Conservation (phyloP, 2,797 vertebrate genomes). For the Macrochelys suwanniensis region DNA sequence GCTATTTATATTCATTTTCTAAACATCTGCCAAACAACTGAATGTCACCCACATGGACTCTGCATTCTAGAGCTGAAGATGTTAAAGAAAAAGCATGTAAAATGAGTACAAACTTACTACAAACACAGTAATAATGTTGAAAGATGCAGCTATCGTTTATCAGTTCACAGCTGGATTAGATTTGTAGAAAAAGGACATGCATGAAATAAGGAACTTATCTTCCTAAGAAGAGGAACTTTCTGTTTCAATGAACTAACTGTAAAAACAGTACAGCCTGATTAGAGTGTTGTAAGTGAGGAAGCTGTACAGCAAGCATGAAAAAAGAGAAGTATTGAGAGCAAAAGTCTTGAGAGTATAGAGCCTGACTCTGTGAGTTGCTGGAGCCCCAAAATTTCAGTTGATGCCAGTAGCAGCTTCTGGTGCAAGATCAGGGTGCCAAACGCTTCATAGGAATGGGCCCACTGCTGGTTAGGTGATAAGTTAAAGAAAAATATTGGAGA, state of each 20-base stretch:
- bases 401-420: neutral
- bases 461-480: neutral
- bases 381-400: accelerated
- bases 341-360: conserved; percentile 14
- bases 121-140: neutral
- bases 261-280: conserved; percentile 22
- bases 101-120: neutral
- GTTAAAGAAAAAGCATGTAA: neutral
- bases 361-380: neutral
- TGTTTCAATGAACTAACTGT: conserved; percentile 5
- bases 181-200: neutral
- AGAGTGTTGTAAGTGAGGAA: conserved; percentile 10
- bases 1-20: neutral
- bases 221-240: conserved; percentile 49
- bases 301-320: neutral
- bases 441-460: neutral
- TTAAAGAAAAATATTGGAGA: neutral
- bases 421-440: neutral
- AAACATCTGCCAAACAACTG: neutral
- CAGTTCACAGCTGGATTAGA: neutral
- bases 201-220: conserved; percentile 53
- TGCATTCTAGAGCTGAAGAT: neutral
- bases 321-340: conserved; percentile 7
- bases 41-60: neutral
- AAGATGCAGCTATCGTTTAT: neutral